Conservation (phyloP, 2,888 invertebrate genomes). For the Lumbricus terrestris region DNA sequence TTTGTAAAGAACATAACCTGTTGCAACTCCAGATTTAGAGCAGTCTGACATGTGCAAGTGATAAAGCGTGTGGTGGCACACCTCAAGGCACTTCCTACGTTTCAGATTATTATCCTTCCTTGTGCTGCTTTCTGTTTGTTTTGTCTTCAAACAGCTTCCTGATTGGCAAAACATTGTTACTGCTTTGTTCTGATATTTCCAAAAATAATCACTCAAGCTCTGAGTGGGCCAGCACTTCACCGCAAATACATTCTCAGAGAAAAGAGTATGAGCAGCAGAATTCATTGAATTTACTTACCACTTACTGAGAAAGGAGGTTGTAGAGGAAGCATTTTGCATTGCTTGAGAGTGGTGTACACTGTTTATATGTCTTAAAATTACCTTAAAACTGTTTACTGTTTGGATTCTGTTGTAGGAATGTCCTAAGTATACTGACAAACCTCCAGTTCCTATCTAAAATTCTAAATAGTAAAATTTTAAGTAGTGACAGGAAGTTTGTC, state of each 20-base stretch:
- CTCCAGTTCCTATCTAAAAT: background rate
- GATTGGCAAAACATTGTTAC: background rate
- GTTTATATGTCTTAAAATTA: background rate
- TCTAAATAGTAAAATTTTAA: too few species aligned
- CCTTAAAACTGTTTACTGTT: background rate
- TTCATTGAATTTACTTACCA: background rate
- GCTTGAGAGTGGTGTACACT: background rate
- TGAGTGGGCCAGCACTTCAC: too few species aligned
- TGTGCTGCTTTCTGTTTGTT: background rate
- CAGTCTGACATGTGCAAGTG: background rate
- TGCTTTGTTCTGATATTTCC: constrained; percentile 3
- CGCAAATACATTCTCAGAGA: background rate
- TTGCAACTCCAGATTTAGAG: constrained; percentile 3
- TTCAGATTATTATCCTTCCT: background rate
- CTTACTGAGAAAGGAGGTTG: background rate
- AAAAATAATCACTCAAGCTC: background rate
- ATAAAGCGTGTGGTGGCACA: background rate
- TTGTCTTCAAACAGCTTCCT: background rate
- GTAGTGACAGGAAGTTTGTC: too few species aligned
- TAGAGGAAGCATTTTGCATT: background rate
- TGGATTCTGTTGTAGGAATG: background rate
- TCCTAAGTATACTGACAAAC: background rate
- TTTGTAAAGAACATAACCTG: background rate
- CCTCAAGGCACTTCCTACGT: background rate
- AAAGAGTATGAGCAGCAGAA: background rate